Base-by-base conservation (phyloP, 1,140 invertebrate genomes). In the Drosophila saltans region DNA sequence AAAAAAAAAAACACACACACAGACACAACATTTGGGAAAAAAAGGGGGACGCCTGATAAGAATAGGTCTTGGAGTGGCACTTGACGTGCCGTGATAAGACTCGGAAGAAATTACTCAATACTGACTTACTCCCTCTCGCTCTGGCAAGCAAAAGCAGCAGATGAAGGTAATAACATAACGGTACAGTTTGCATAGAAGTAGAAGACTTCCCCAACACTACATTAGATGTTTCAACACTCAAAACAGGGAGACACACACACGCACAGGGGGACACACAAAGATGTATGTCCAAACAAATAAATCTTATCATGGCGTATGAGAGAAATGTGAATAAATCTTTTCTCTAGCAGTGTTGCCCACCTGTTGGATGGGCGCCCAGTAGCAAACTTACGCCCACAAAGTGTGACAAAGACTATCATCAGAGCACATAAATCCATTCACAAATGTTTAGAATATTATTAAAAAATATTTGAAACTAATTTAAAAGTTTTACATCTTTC, bases 391-490 rank as follows among this genome's bases (percentile, higher is more conserved):
- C 84, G 84, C 84, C 84, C 84, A 89, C 80, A 84, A 73, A 78
- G 69, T 80, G 84, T 88, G 84, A 89, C 84, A 88, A 62, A 66
- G 66, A 70, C 73, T 66, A 84, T 89, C 74, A 75, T 21, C 66
- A 40, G 62, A 75, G 80, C 78, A 75, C 88, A 90, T 90, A 91
- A 90, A 90, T 90, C 88, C 80, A 90, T 91, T 90, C 83, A 90
- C 83, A 90, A 90, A 90, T 90, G 88, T 90, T 90, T 90, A 90
- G 74, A 88, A 84, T 91, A 88, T 90, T 88, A 91, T 90, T 90
- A 91, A 90, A 91, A 90, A 90, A 90, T 90, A 90, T 91, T 90
- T 90, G 80, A 91, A 88, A 91, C 88, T 91, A 90, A 90, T 90
- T 91, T 88, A 70, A 58, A 58, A 79, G 75, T 69, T 79, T 83